A percentile compares a stretch with the other conserved stretches of the same genome.
Conservation (phyloP, 2,888 invertebrate species). For the Drosophila subquinaria region DNA sequence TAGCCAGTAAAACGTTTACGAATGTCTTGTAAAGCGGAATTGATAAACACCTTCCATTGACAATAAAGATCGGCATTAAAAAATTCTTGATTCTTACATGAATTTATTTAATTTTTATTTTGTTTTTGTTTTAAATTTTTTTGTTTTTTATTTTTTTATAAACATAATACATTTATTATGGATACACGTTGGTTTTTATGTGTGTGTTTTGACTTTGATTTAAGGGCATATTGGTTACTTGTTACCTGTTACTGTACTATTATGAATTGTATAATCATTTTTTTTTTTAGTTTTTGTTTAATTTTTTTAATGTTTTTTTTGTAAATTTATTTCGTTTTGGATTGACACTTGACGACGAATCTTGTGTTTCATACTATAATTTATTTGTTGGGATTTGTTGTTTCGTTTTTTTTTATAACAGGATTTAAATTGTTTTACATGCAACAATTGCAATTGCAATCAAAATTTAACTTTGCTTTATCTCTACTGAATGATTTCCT, state of each 20-base stretch:
- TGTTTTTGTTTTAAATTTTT: conserved; percentile 75
- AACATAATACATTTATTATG: conserved; percentile 83
- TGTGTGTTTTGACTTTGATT: conserved; percentile 72
- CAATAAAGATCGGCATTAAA: conserved; percentile 5
- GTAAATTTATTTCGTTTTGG: conserved; percentile 66
- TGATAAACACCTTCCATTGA: neutral
- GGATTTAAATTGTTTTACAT: conserved; percentile 55
- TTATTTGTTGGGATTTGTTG: conserved; percentile 45
- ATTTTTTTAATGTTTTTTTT: conserved; percentile 12
- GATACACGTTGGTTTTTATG: conserved; percentile 64
- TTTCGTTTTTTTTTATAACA: conserved; percentile 48
- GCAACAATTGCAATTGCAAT: conserved; percentile 56
- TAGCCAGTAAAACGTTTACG: conserved; percentile 2
- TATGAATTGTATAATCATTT: conserved; percentile 38
- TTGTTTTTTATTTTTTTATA: conserved; percentile 68
- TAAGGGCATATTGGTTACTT: conserved; percentile 75
- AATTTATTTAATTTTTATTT: conserved; percentile 81
- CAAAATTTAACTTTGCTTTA: conserved; percentile 50
- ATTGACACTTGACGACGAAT: conserved; percentile 51
- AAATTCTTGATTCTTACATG: conserved; percentile 57
- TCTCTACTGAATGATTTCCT: conserved; percentile 47
- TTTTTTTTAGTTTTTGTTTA: conserved; percentile 14
- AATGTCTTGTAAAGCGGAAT: neutral
- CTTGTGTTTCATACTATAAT: conserved; percentile 35
- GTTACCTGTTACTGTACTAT: conserved; percentile 48